A percentile compares a stretch with the other conserved stretches of the same genome.
Evolutionary conservation across 1,140 invertebrate genomes (phyloP).

Genomic region (Atopsyche davidsoni): DNA sequence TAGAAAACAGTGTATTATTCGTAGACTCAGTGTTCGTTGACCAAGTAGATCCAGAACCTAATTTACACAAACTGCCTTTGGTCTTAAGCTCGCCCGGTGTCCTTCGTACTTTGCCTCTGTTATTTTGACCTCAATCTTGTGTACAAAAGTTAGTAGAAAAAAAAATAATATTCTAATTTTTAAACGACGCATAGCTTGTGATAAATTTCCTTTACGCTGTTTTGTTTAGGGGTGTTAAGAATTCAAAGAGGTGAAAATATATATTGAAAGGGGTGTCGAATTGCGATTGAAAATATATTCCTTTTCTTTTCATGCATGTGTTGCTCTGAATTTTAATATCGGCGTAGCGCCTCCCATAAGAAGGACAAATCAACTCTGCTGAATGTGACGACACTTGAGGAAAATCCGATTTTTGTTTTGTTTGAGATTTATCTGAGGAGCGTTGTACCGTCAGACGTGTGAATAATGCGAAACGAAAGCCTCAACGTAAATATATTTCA

Average conservation of each 20-base stretch:
- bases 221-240: constrained; percentile 19
- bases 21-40: too few relatives aligned
- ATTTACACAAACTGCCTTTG: too few relatives aligned
- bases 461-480: too few relatives aligned
- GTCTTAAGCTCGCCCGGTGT: too few relatives aligned
- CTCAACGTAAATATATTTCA: too few relatives aligned
- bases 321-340: constrained; percentile 30
- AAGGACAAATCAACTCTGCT: constrained; percentile 23
- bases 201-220: constrained; percentile 2
- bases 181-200: not conserved
- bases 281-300: constrained; percentile 26
- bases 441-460: too few relatives aligned
- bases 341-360: constrained; percentile 14
- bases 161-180: not conserved
- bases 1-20: too few relatives aligned
- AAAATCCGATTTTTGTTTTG: too few relatives aligned
- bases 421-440: too few relatives aligned
- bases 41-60: too few relatives aligned
- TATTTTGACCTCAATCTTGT: too few relatives aligned
- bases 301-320: constrained; percentile 29
- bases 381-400: constrained; percentile 2
- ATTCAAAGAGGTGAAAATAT: constrained; percentile 26
- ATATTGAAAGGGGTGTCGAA: constrained; percentile 29
- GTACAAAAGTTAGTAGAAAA: not conserved
- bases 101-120: too few relatives aligned